phyloP scores from a whole-genome alignment of 2,888 invertebrate genomes.

The Caenorhabditis sp. region DNA sequence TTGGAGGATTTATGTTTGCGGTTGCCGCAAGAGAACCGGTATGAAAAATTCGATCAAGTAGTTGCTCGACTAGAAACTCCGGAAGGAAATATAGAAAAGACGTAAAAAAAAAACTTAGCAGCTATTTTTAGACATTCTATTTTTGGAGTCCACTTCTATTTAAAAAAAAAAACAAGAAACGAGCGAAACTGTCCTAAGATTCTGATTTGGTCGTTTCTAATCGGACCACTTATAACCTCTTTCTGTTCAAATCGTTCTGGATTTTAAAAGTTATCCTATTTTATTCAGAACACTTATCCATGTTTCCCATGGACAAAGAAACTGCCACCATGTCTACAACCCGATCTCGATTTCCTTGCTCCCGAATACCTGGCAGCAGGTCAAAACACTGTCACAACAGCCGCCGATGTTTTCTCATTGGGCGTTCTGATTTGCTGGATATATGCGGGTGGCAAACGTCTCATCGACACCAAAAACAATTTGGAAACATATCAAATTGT shows the following conservation, averaged over 20 bases:
- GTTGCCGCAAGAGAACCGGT: slow-evolving; percentile 65
- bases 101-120: too few relatives aligned
- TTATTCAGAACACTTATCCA: slow-evolving; percentile 81
- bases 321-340: slow-evolving; percentile 89
- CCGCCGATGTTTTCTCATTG: slow-evolving; percentile 94
- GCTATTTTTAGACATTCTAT: too few relatives aligned
- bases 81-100: neutral
- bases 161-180: too few relatives aligned
- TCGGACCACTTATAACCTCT: too few relatives aligned
- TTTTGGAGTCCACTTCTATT: too few relatives aligned
- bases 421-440: slow-evolving; percentile 92
- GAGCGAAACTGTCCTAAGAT: too few relatives aligned
- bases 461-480: slow-evolving; percentile 90
- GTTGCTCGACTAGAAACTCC: neutral
- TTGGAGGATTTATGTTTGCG: slow-evolving; percentile 90
- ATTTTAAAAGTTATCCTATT: too few relatives aligned
- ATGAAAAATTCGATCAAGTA: neutral
- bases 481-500: slow-evolving; percentile 88
- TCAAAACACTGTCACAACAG: slow-evolving; percentile 76
- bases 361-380: slow-evolving; percentile 84
- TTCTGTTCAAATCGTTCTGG: too few relatives aligned
- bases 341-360: slow-evolving; percentile 90
- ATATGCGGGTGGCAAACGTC: slow-evolving; percentile 84
- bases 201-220: too few relatives aligned
- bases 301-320: slow-evolving; percentile 90